A percentile compares a stretch with the other conserved stretches of the same genome.
Conservation (phyloP, 2,113 vertebrate genomes). For the Sturnus vulgaris region DNA sequence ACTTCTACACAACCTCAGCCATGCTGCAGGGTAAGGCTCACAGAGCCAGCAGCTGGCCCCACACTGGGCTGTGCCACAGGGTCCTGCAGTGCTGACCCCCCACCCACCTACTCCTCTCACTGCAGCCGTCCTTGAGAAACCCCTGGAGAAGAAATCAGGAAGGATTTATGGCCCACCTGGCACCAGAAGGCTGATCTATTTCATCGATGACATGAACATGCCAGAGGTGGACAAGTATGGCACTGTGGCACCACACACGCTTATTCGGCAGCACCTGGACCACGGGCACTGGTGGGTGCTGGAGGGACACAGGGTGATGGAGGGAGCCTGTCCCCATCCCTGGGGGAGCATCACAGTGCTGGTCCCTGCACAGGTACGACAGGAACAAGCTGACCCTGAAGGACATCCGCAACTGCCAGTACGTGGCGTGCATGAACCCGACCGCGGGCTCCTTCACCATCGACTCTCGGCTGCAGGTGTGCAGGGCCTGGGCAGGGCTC, state of each 20-base stretch:
- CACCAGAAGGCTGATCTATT: constrained; percentile 72
- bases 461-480: constrained; percentile 75
- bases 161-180: constrained; percentile 69
- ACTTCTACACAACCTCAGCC: constrained; percentile 81
- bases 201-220: constrained; percentile 78
- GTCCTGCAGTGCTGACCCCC: neutral
- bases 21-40: constrained; percentile 75
- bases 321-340: neutral
- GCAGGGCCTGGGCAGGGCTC: fast-evolving
- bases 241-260: constrained; percentile 73
- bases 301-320: fast-evolving
- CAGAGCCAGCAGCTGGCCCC: fast-evolving
- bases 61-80: fast-evolving
- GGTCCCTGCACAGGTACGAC: constrained; percentile 64
- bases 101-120: fast-evolving
- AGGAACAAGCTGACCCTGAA: constrained; percentile 74
- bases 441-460: constrained; percentile 75
- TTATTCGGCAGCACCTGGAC: constrained; percentile 79
- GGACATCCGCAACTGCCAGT: constrained; percentile 76
- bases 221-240: constrained; percentile 77
- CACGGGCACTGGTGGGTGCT: constrained; percentile 71
- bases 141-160: constrained; percentile 76
- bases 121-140: constrained; percentile 72
- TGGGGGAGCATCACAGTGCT: fast-evolving
- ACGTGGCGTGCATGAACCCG: constrained; percentile 79